Conservation (phyloP, 2,888 invertebrate species). For the Oxycera nigricornis region DNA sequence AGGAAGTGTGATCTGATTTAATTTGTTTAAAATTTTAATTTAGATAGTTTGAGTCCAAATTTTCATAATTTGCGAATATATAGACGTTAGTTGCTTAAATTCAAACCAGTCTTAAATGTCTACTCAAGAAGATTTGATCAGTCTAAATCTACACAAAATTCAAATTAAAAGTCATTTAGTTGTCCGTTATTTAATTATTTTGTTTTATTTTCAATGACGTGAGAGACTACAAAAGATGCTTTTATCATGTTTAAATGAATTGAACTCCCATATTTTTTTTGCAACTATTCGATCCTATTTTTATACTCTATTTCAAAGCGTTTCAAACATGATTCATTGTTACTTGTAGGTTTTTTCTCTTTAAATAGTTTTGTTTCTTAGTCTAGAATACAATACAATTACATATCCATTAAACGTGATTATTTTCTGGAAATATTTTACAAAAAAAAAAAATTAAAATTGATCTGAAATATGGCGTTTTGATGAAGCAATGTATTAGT, state of each 20-base stretch:
- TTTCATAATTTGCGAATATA: too few relatives aligned
- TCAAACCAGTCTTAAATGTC: too few relatives aligned
- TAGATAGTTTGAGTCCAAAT: too few relatives aligned
- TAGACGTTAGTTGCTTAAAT: too few relatives aligned
- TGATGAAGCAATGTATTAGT: background rate
- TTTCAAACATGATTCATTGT: background rate
- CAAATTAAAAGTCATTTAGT: slow-evolving; percentile 10
- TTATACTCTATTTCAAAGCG: background rate
- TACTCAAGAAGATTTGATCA: too few relatives aligned
- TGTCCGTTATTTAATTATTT: slow-evolving; percentile 19
- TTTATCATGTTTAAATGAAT: background rate
- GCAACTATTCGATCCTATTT: background rate
- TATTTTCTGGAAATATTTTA: slow-evolving; percentile 6
- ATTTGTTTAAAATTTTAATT: too few relatives aligned
- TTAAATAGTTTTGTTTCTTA: background rate
- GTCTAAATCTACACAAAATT: background rate
- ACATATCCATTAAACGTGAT: background rate
- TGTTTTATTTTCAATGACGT: slow-evolving; percentile 34
- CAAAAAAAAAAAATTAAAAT: background rate
- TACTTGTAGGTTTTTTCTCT: background rate
- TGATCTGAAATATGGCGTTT: background rate
- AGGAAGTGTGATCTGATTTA: too few relatives aligned
- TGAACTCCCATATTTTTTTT: background rate
- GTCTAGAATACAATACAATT: background rate
- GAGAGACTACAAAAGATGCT: slow-evolving; percentile 17